Base-by-base conservation (phyloP, 2,113 vertebrate genomes). In the Cranoglanis bouderius region DNA sequence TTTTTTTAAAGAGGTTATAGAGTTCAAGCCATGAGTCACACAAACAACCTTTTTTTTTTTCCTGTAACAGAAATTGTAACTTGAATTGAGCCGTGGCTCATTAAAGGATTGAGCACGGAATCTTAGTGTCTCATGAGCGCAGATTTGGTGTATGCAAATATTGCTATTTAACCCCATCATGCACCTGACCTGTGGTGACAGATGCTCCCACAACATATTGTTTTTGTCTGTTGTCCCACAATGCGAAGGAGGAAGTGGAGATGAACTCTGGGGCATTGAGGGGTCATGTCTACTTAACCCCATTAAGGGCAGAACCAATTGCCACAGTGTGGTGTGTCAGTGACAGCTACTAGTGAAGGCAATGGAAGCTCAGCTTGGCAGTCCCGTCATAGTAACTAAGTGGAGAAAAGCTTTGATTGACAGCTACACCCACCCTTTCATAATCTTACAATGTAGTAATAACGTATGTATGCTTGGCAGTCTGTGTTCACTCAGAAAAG, bases 251-350 rank as follows among this genome's bases (percentile, higher is more conserved):
- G 95, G 96, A 96, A 95, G 94, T 93, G 92, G 90, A 83, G 93
- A 94, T 94, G 94, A 95, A 94, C 94, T 94, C 92, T 83, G 13
- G 95, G 94, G 90, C 94, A 88, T 2, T 0, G 72, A 81, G 90
- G 83, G 95, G 95, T 95, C 95, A 90, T 94, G 94, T 96, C 95
- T 95, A 94, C 96, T 96, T 96, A 96, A 96, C 95, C 92, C 95
- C 88, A 82, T 84, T 87, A 83, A 83, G 86, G 91, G 93, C 92
- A 85, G 91, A 89, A 92, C 95, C 94, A 95, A 95, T 96, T 93
- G 93, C 90, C 92, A 91, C 94, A 94, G 93, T 92, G 92, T 88
- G 84, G 88, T 90, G 75, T 87, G 92, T 92, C 92, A 93, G 92
- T 89, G 89, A 91, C 88, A 89, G 93, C 91, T 94, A 93, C 94